phyloP scores from a whole-genome alignment of 2,113 vertebrate genomes.

The Corvus moneduloides region DNA sequence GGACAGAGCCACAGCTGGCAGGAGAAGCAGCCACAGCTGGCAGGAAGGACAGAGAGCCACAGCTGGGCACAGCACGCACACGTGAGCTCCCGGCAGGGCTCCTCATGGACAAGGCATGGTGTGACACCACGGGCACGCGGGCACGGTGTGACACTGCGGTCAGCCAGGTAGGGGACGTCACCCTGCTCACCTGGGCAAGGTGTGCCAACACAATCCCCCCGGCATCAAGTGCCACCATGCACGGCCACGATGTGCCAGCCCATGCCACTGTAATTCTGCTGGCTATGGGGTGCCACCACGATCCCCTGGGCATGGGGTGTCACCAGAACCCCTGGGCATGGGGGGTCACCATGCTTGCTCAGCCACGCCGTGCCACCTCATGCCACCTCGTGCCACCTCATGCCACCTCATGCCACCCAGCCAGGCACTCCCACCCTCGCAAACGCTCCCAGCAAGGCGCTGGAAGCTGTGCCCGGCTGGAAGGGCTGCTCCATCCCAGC shows the following conservation, averaged over 20 bases:
- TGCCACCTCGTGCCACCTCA: neutral
- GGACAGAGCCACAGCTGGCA: neutral
- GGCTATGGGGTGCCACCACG: fast-evolving
- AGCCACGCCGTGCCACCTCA: neutral
- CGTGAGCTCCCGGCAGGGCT: neutral
- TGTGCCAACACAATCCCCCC: fast-evolving
- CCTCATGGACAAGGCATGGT: neutral
- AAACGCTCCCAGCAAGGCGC: neutral
- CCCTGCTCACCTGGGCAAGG: neutral
- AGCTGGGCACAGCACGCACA: neutral
- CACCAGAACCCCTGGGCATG: no score
- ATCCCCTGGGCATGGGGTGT: neutral
- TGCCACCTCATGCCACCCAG: neutral
- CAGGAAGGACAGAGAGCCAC: neutral
- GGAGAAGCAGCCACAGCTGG: neutral
- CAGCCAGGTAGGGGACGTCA: neutral
- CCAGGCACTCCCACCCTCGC: neutral
- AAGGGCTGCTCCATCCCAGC: neutral
- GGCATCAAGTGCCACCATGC: neutral
- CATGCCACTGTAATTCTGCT: fast-evolving
- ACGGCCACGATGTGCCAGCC: neutral
- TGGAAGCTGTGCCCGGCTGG: neutral
- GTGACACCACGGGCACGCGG: neutral
- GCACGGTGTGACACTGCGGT: fast-evolving
- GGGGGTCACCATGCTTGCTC: neutral